phyloP scores from a whole-genome alignment of 1,140 invertebrate genomes.

The Episyrphus balteatus region DNA sequence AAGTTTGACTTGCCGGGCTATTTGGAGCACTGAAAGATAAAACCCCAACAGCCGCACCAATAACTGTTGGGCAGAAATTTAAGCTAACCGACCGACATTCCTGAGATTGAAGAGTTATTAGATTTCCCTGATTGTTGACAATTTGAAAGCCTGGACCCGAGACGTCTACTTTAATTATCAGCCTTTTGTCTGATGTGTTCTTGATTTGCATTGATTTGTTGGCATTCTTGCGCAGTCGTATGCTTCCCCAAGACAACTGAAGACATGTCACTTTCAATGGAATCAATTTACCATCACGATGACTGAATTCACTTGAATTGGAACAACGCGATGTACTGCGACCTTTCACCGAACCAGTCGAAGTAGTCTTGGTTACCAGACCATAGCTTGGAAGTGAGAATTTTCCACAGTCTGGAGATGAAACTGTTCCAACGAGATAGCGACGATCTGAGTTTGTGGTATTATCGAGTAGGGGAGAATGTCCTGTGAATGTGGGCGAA shows the following conservation, averaged over 20 bases:
- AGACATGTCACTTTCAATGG: slow-evolving; percentile 30
- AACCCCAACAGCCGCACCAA: slow-evolving; percentile 24
- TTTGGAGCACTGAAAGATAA: slow-evolving; percentile 22
- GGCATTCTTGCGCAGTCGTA: slow-evolving; percentile 25
- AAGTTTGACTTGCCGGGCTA: slow-evolving; percentile 13
- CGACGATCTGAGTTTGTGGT: slow-evolving; percentile 20
- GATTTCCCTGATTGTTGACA: slow-evolving; percentile 13
- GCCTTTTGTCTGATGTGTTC: slow-evolving; percentile 25
- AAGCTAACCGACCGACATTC: slow-evolving; percentile 28
- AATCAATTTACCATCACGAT: slow-evolving; percentile 27
- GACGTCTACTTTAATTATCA: slow-evolving; percentile 24
- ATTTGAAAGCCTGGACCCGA: slow-evolving; percentile 32
- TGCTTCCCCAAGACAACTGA: slow-evolving; percentile 31
- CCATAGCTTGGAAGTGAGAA: not conserved
- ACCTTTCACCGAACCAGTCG: not conserved
- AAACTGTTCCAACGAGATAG: slow-evolving; percentile 11
- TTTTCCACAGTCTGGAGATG: slow-evolving; percentile 21
- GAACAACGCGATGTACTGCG: slow-evolving; percentile 28
- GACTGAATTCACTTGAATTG: slow-evolving; percentile 34
- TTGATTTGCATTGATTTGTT: slow-evolving; percentile 31
- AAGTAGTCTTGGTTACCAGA: not conserved
- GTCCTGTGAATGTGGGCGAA: not conserved
- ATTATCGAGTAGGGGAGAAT: slow-evolving; percentile 19
- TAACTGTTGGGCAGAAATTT: slow-evolving; percentile 31
- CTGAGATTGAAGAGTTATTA: slow-evolving; percentile 25